Base-by-base conservation (phyloP, 2,797 vertebrate genomes). In the Lophotriccus pileatus region DNA sequence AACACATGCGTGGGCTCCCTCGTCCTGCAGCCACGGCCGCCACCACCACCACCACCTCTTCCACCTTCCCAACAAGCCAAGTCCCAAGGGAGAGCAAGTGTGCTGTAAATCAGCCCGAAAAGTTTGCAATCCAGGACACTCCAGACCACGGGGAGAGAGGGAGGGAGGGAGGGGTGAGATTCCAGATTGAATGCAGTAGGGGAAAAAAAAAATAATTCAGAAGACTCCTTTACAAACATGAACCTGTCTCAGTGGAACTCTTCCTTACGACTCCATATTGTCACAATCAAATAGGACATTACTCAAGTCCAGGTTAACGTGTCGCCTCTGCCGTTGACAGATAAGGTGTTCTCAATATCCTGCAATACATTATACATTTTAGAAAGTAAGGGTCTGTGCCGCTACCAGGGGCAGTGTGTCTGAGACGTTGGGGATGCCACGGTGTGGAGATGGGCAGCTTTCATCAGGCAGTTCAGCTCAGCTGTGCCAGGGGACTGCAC, bases 201-300 rank as follows among this genome's bases (percentile, higher is more conserved):
- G 41, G 18, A 47, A 69, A 72, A 72, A 41, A 73, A 85, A 66
- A 82, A 30, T 83, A 86, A 89, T 74, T 67, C 94, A 92, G 75
- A 79, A 96, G 87, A 96, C 93, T 92, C 81, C 84, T 95, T 96
- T 94, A 86, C 95, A 96, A 95, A 95, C 76, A 96, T 68, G 80
- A 94, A 91, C 95, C 94, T 94, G 94, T 87, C 93, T 91, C 87
- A 52, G 77, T 59, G 39, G 76, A 91, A 73, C 69, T 13, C 90
- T 93, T 97, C 95, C 95, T 91, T 90, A 78, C 4, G 53, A 80
- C 92, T 95, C 95, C 91, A 53, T 68, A 89, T 94, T 95, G 91
- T 92, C 83, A 94, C 94, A 95, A 93, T 90, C 74, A 85, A 96
- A 94, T 8, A 85, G 90, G 88, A 83, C 74, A 87, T 94, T 67